Base-by-base conservation (phyloP, 2,888 invertebrate species). In the Agriopis aurantiaria region DNA sequence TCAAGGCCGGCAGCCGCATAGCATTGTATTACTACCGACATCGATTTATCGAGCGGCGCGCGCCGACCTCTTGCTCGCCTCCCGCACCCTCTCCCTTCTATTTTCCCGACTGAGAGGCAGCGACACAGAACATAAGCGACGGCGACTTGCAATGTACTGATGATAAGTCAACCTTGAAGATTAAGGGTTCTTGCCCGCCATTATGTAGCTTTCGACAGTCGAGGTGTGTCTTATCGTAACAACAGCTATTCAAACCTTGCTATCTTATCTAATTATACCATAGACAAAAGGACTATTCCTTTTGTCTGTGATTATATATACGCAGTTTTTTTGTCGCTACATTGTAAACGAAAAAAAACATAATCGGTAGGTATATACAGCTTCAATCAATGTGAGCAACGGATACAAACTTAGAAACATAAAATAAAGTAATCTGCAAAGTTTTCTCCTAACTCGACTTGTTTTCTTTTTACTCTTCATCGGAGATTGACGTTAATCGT, bases 31-130 rank as follows among this genome's bases (percentile, higher is more conserved):
- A 86, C 85, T 88, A 86, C 85, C 80, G 83, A 86, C 88, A 93
- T 93, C 93, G 93, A 93, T 94, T 93, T 93, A 93, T 93, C 88
- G 93, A 93, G 83, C 92, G 91, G 92, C 92, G 92, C 92, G 91
- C 92, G 91, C 92, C 90, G 91, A 79, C 88, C 86, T 80, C 85
- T 82, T 81, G 71, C 63, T 75, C 69, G 49, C 83, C 80, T 77
- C 83, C 82, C 84, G 81, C 83, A 74, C 85, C 84, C 84, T 81
- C 81, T 80, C 81, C 84, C 83, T 75, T 82, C 85, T 81, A 82
- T 83, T 82, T 81, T 82, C 82, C 80, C 82, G 80, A 80, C 83
- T 81, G 73, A 82, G 80, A 83, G 84, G 79, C 80, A 75, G 80
- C 71, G 75, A 62, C 77, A 74, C 60, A 64, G 51, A 69, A 69